Base-by-base conservation (phyloP, 2,888 invertebrate genomes). In the Watsonalla binaria region DNA sequence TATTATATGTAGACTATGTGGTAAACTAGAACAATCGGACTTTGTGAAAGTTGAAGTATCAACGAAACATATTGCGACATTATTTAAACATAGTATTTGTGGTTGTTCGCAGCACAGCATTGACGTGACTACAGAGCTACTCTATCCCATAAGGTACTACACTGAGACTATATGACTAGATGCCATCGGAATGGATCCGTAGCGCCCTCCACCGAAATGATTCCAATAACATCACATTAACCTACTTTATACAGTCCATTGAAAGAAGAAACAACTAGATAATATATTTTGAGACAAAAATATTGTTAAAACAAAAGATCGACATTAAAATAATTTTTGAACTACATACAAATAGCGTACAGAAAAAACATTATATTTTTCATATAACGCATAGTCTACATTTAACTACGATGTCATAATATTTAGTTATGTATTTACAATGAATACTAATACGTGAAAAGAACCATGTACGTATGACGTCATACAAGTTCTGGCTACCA, bases 211-310 rank as follows among this genome's bases (percentile, higher is more conserved):
- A 11, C 42, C 42, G 11, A 57, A 68, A 63, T 65, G 57, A 56
- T 56, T 49, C 71, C 68, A 68, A 14, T 66, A 68, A 72, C 71
- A 60, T 73, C 70, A 78, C 76, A 74, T 82, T 84, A 87, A 79
- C 83, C 88, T 90, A 90, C 88, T 90, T 90, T 90, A 86, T 90
- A 90, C 89, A 90, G 81, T 81, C 76, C 80, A 77, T 75, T 72
- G 66, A 74, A 78, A 75, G 59, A 71, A 65, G 62, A 54, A 42
- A 54, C 45, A 65, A 37, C 37, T 59, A 45, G 46, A 52, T 54
- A 54, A 53, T 47, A 24, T 58, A 54, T 52, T 57, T 48, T 51
- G 46, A 51, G 56, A 55, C 54, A 54, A 54, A 48, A 47, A 55
- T 50, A 58, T 53, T 52, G 53, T 56, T 54, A 63, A 54, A 61